Conservation (phyloP, 2,797 vertebrate species). For the Halcyon leucocephala region DNA sequence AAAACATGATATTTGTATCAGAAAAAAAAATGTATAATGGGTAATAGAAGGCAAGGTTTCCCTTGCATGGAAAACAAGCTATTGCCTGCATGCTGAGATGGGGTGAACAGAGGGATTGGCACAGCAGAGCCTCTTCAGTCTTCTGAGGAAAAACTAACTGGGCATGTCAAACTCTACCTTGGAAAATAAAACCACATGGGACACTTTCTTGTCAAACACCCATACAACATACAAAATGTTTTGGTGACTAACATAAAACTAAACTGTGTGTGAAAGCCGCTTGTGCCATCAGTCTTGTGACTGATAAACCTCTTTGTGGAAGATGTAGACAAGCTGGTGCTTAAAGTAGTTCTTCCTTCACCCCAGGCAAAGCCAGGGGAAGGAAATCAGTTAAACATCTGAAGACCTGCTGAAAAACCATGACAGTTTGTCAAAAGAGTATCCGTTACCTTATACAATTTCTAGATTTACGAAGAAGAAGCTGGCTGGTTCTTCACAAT, state of each 20-base stretch:
- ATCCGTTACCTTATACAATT: neutral
- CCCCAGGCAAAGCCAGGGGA: neutral
- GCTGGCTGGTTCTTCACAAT: neutral
- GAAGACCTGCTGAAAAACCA: neutral
- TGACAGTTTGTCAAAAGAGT: neutral
- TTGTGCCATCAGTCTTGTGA: neutral
- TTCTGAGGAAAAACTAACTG: neutral
- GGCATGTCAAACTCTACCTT: neutral
- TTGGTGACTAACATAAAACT: neutral
- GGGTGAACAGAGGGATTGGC: rapidly evolving
- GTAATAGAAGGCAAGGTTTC: neutral
- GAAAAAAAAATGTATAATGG: neutral
- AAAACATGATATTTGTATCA: neutral
- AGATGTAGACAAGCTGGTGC: neutral
- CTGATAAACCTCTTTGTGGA: neutral
- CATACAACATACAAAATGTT: neutral
- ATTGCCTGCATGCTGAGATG: neutral
- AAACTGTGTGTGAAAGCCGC: neutral
- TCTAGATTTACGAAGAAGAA: neutral
- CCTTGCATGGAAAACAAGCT: neutral
- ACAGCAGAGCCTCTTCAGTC: neutral
- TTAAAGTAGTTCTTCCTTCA: neutral
- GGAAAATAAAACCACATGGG: neutral
- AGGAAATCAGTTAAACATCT: neutral
- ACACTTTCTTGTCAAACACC: neutral